Evolutionary conservation across 2,888 invertebrate species (phyloP), one percentile per base, ranked within the genome.

Genomic region (Parelbella ahira): DNA sequence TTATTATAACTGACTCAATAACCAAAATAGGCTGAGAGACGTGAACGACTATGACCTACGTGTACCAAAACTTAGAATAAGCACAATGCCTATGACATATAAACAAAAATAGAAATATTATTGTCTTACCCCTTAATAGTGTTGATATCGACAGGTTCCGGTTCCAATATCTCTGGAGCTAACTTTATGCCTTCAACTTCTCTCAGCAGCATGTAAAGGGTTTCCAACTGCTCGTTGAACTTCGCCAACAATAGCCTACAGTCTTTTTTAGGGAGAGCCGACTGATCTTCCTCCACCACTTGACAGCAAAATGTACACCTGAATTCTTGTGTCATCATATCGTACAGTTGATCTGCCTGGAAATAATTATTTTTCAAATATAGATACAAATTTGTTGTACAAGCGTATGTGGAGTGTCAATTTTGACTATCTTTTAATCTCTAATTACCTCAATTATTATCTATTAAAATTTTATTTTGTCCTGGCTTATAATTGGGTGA

Each of bases 141-240:
- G 64, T 94, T 95, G 41, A 95, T 94, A 67, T 95, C 95, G 0
- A 95, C 94, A 8, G 97, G 97, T 81, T 98, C 98, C 0, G 98
- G 98, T 76, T 98, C 98, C 48, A 98, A 84, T 60, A 98, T 92
- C 79, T 97, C 96, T 4, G 97, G 97, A 4, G 98, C 93, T 51
- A 98, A 79, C 84, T 95, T 96, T 30, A 98, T 95, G 53, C 97
- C 96, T 77, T 98, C 97, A 1, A 97, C 96, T 78, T 97, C 95
- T 63, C 95, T 91, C 33, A 98, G 79, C 13, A 98, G 82, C 58
- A 95, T 93, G 76, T 95, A 98, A n/a, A 98, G 84, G 0, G 96
- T 95, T 72, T 97, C 96, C 49, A 98, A 86, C 70, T 98, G 97
- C 70, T 97, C 97, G 68, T 98, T 98, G 70, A 97, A 97, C 71